Conservation (phyloP, 1,140 invertebrate species). For the Xylocopa sonorina region DNA sequence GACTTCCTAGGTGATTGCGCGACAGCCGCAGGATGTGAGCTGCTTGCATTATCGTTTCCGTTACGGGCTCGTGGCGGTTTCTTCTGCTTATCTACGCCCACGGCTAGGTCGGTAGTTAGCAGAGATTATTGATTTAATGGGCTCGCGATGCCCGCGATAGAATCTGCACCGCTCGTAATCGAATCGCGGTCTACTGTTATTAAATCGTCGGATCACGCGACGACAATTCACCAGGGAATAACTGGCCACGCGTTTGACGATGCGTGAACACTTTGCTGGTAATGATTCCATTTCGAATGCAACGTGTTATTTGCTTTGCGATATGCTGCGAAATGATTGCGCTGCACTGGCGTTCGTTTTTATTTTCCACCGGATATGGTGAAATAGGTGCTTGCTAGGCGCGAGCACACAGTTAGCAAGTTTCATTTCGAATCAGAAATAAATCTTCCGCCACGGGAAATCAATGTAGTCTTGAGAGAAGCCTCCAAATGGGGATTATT, state of each 20-base stretch:
- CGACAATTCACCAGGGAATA: too few species aligned
- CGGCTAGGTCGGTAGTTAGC: conserved; percentile 8
- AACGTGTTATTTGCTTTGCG: background rate
- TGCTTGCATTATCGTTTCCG: conserved; percentile 72
- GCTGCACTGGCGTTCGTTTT: too few species aligned
- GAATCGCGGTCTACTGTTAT: background rate
- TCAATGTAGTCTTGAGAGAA: too few species aligned
- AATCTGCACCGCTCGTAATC: conserved; percentile 10
- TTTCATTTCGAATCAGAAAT: too few species aligned
- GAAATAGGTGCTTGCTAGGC: too few species aligned
- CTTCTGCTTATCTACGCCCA: conserved; percentile 18
- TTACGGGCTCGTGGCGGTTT: conserved; percentile 54
- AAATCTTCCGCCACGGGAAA: too few species aligned
- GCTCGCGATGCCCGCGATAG: background rate
- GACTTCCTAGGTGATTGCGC: conserved; percentile 73
- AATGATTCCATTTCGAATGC: background rate
- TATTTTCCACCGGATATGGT: too few species aligned
- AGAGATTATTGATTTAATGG: conserved; percentile 45
- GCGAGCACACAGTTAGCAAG: too few species aligned
- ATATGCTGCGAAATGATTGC: too few species aligned
- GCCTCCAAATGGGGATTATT: too few species aligned
- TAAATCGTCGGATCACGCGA: background rate
- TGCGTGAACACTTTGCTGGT: background rate
- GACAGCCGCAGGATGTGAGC: conserved; percentile 62
- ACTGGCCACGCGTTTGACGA: too few species aligned